A percentile compares a stretch with the other conserved stretches of the same genome.
phyloP scores from a whole-genome alignment of 2,888 invertebrate genomes.

The Holacanthella duospinosa region DNA sequence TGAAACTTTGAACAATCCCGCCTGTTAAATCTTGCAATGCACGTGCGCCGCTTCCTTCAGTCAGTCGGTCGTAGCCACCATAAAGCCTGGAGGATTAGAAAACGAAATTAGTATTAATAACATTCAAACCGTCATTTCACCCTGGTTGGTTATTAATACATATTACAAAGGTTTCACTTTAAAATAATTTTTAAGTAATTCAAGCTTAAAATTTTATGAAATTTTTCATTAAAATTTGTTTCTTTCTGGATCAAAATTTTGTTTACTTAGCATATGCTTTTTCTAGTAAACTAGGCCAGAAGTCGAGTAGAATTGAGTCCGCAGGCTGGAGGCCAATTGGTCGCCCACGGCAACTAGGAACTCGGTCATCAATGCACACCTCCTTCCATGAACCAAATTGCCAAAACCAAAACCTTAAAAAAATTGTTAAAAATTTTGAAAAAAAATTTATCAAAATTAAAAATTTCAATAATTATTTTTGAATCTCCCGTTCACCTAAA shows the following conservation, averaged over 20 bases:
- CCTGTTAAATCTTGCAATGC: slow-evolving; percentile 64
- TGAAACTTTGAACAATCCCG: slow-evolving; percentile 60
- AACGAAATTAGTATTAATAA: too few relatives aligned
- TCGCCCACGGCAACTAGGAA: slow-evolving; percentile 58
- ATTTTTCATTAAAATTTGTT: too few relatives aligned
- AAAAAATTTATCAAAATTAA: too few relatives aligned
- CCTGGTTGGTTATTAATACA: too few relatives aligned
- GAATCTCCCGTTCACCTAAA: slow-evolving; percentile 57
- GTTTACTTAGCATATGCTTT: slow-evolving; percentile 70
- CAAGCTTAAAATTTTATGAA: too few relatives aligned
- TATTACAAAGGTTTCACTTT: too few relatives aligned
- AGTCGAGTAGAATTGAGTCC: slow-evolving; percentile 49
- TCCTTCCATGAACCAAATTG: slow-evolving; percentile 69
- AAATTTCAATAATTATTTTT: too few relatives aligned
- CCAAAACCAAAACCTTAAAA: slow-evolving; percentile 61
- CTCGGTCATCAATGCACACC: slow-evolving; percentile 61
- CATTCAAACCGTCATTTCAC: slow-evolving; percentile 14
- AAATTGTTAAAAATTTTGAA: neutral
- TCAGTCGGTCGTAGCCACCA: slow-evolving; percentile 57
- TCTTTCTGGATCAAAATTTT: neutral
- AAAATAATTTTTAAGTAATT: too few relatives aligned
- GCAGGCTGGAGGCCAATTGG: slow-evolving; percentile 53
- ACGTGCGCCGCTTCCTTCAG: slow-evolving; percentile 53
- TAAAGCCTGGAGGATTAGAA: slow-evolving; percentile 54
- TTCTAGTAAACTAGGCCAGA: slow-evolving; percentile 66